Conservation (phyloP, 2,113 vertebrate species). For the Corythoichthys intestinalis region DNA sequence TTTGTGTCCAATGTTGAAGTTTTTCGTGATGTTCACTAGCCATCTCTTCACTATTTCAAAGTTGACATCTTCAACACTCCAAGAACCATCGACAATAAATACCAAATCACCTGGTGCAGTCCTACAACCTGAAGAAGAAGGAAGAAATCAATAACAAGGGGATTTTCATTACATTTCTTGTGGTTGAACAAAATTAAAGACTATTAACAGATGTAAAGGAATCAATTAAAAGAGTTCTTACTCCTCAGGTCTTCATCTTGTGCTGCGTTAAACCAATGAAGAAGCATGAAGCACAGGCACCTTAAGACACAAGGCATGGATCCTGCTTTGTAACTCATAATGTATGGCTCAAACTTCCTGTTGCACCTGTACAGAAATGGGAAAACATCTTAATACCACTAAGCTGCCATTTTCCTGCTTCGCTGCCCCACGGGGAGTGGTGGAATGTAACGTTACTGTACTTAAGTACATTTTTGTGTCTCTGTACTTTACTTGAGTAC, state of each 20-base stretch:
- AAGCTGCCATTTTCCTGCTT: too few species aligned
- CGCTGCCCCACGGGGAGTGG: too few species aligned
- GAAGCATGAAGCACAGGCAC: slow-evolving; percentile 73
- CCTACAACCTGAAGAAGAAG: slow-evolving; percentile 82
- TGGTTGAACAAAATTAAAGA: not conserved
- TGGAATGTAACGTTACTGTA: too few species aligned
- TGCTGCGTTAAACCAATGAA: slow-evolving; percentile 74
- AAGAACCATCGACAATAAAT: slow-evolving; percentile 95
- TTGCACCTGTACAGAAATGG: slow-evolving; percentile 66
- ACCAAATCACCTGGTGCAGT: slow-evolving; percentile 92
- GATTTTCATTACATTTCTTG: not conserved
- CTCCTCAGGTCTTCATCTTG: slow-evolving; percentile 92
- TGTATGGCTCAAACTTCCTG: slow-evolving; percentile 61
- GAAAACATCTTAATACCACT: slow-evolving; percentile 34
- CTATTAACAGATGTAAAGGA: not conserved
- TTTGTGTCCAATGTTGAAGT: slow-evolving; percentile 91
- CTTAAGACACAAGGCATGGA: slow-evolving; percentile 70
- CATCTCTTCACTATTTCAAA: slow-evolving; percentile 96
- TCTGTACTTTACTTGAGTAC: too few species aligned
- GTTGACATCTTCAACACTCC: slow-evolving; percentile 92
- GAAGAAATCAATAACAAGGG: slow-evolving; percentile 24
- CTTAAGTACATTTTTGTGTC: too few species aligned
- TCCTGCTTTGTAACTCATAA: slow-evolving; percentile 70
- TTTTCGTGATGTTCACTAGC: slow-evolving; percentile 92
- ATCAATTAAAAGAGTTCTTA: slow-evolving; percentile 72